A percentile compares a stretch with the other conserved stretches of the same genome.
phyloP scores from a whole-genome alignment of 2,888 invertebrate species.

The Linyphia triangularis region DNA sequence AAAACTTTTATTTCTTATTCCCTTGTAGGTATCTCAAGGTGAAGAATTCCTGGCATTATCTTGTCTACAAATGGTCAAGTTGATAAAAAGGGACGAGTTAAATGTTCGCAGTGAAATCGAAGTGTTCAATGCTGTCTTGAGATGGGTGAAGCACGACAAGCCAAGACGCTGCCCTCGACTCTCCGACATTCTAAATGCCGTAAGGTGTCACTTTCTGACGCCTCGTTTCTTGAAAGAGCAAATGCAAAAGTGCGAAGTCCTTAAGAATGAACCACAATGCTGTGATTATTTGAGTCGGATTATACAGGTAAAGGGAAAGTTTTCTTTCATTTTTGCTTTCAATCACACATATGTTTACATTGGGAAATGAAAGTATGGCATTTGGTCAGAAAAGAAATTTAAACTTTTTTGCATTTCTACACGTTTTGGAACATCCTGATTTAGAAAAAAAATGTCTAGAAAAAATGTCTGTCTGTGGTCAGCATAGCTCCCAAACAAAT shows the following conservation, averaged over 20 bases:
- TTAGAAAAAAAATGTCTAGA: too few species aligned
- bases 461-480: too few species aligned
- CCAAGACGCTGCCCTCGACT: conserved; percentile 90
- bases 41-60: conserved; percentile 94
- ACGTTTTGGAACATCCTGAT: too few species aligned
- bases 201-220: conserved; percentile 94
- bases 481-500: too few species aligned
- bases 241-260: conserved; percentile 92
- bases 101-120: conserved; percentile 95
- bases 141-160: conserved; percentile 92
- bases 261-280: conserved; percentile 92
- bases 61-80: conserved; percentile 87
- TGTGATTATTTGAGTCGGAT: conserved; percentile 93
- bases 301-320: conserved; percentile 84
- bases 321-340: too few species aligned
- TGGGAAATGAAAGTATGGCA: too few species aligned
- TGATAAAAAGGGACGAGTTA: conserved; percentile 93
- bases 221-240: conserved; percentile 94
- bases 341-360: too few species aligned
- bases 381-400: too few species aligned
- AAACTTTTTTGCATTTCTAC: too few species aligned
- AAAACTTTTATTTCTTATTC: not conserved
- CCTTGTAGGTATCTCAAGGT: conserved; percentile 88
- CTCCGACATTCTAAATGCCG: conserved; percentile 92
- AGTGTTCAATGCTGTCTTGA: conserved; percentile 93